A percentile compares a stretch with the other conserved stretches of the same genome.
These are phyloP conservation scores for Manis pentadactyla DNA, from an alignment of 2,797 vertebrate species.

Conservation along the genomic window DNA sequence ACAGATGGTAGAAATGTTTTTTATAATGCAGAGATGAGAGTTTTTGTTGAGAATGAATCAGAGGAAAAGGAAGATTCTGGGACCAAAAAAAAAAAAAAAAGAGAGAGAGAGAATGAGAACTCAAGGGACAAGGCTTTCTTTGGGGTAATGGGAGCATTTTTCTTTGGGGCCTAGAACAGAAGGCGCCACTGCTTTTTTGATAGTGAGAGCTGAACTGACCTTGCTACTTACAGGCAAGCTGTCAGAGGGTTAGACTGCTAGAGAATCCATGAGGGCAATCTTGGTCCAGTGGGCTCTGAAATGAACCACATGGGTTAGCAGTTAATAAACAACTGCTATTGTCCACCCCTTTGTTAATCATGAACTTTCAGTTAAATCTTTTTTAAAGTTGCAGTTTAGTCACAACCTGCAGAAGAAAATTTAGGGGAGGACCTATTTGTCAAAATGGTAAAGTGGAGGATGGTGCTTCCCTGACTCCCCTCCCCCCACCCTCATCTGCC, in stretches of 20 bases:
- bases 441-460: background rate
- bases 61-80: background rate
- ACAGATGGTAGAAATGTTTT: background rate
- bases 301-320: background rate
- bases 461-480: background rate
- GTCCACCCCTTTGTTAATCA: background rate
- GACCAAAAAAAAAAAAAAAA: background rate
- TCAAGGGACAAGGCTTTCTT: background rate
- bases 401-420: background rate
- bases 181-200: background rate
- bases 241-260: background rate
- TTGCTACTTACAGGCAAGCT: background rate
- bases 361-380: background rate
- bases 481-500: fast-evolving
- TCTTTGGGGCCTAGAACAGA: background rate
- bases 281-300: background rate
- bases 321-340: background rate
- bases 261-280: background rate
- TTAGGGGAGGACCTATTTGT: background rate
- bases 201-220: background rate
- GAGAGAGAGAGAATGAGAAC: background rate
- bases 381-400: background rate
- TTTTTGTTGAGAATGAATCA: background rate
- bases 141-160: background rate
- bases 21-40: background rate